phyloP scores from a whole-genome alignment of 2,888 invertebrate species.

The Amphipyra tragopoginis region DNA sequence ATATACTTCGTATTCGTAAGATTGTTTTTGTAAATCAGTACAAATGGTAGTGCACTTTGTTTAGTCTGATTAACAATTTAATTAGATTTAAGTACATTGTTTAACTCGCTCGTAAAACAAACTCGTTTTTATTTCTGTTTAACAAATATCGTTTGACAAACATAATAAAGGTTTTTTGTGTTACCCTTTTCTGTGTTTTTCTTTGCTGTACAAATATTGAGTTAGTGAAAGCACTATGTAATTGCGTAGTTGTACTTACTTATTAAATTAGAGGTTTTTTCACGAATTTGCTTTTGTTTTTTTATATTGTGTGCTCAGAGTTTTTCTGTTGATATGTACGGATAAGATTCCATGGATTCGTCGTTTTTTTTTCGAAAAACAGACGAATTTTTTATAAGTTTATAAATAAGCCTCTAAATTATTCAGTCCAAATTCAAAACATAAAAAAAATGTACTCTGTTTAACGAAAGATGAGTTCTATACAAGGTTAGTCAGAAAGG shows the following conservation, averaged over 20 bases:
- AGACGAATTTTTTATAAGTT: too few species aligned
- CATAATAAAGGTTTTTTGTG: conserved; percentile 11
- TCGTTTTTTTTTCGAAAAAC: too few species aligned
- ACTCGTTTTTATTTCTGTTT: conserved; percentile 27
- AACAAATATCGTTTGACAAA: conserved; percentile 33
- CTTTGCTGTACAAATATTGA: conserved; percentile 34
- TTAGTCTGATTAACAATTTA: conserved; percentile 34
- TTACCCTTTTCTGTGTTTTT: conserved; percentile 15
- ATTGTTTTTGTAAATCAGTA: conserved; percentile 14
- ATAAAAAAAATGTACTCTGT: too few species aligned
- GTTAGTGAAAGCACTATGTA: conserved; percentile 19
- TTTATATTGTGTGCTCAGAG: too few species aligned
- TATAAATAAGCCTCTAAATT: too few species aligned
- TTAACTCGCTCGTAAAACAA: conserved; percentile 26
- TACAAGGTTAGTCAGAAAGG: too few species aligned
- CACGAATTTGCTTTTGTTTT: not conserved
- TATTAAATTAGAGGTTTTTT: conserved; percentile 6
- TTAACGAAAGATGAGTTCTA: too few species aligned
- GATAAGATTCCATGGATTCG: too few species aligned
- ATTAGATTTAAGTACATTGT: conserved; percentile 34
- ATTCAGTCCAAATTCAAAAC: too few species aligned
- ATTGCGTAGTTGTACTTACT: too few species aligned
- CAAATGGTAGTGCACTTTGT: conserved; percentile 26
- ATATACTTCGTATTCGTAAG: not conserved
- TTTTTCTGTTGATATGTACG: too few species aligned